These are phyloP conservation scores for Limnephilus lunatus DNA, from an alignment of 2,888 invertebrate species.

Conservation along the genomic window DNA sequence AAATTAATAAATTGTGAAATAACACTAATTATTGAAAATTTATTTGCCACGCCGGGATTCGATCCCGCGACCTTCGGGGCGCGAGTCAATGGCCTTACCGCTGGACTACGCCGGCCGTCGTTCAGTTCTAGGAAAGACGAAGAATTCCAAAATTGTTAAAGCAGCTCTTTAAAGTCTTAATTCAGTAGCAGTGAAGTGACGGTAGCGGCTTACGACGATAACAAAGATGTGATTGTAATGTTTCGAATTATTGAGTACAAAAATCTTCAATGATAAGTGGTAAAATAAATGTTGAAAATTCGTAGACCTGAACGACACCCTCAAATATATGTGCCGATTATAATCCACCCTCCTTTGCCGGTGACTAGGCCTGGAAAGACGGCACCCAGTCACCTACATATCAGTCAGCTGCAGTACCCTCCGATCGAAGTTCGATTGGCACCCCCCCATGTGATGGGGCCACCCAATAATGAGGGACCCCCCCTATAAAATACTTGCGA, in stretches of 20 bases:
- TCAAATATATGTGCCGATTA: slow-evolving; percentile 19
- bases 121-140: too few species aligned
- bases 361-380: slow-evolving; percentile 52
- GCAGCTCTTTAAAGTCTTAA: not conserved
- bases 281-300: not conserved
- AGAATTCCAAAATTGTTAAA: too few species aligned
- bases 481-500: slow-evolving; percentile 16
- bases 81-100: too few species aligned
- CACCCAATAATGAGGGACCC: slow-evolving; percentile 46
- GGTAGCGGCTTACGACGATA: not conserved
- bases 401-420: slow-evolving; percentile 33
- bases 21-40: too few species aligned
- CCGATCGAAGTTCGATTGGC: slow-evolving; percentile 54
- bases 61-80: too few species aligned
- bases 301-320: not conserved
- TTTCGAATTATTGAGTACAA: not conserved
- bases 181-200: not conserved
- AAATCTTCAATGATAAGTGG: not conserved
- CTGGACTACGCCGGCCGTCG: too few species aligned
- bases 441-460: slow-evolving; percentile 30
- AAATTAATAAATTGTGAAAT: too few species aligned
- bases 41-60: too few species aligned
- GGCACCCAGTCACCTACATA: slow-evolving; percentile 65
- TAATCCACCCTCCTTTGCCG: slow-evolving; percentile 18
- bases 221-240: not conserved